Evolutionary conservation across 2,113 vertebrate species (phyloP).

Genomic region (Notechis scutatus): DNA sequence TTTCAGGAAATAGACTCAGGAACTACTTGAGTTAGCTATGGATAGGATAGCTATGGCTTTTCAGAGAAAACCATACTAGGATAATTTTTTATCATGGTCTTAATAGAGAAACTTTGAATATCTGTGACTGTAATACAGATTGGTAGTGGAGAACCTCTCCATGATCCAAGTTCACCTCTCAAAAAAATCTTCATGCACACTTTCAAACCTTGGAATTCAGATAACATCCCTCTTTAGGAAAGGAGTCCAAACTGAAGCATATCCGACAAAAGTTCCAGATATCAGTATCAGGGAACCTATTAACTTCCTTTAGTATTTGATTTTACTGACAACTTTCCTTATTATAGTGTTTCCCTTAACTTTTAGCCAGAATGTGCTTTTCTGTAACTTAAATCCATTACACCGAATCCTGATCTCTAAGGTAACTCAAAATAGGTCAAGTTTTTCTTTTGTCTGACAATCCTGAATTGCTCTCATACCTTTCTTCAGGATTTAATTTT

Average conservation of each 20-base stretch:
- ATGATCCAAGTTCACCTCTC: constrained; percentile 11
- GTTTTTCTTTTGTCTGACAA: not conserved
- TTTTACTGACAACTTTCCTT: not conserved
- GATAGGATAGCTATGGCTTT: not conserved
- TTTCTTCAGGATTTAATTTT: not conserved
- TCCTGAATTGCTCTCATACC: not conserved
- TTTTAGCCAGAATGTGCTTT: not conserved
- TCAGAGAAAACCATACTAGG: not conserved
- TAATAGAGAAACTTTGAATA: not conserved
- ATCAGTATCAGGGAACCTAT: not conserved
- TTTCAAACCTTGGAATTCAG: not conserved
- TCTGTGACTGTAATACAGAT: not conserved
- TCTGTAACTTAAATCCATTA: not conserved
- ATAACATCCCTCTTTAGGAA: not conserved
- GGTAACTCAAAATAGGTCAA: not conserved
- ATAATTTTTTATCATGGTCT: not conserved
- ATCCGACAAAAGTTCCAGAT: not conserved
- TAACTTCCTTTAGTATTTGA: not conserved
- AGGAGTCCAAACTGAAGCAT: not conserved
- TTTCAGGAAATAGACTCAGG: not conserved
- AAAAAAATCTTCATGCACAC: not conserved
- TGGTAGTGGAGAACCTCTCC: not conserved
- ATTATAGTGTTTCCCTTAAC: not conserved
- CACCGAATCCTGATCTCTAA: not conserved
- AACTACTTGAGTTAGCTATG: not conserved